Conservation (phyloP, 2,888 invertebrate species). For the Drosophila neonasuta region DNA sequence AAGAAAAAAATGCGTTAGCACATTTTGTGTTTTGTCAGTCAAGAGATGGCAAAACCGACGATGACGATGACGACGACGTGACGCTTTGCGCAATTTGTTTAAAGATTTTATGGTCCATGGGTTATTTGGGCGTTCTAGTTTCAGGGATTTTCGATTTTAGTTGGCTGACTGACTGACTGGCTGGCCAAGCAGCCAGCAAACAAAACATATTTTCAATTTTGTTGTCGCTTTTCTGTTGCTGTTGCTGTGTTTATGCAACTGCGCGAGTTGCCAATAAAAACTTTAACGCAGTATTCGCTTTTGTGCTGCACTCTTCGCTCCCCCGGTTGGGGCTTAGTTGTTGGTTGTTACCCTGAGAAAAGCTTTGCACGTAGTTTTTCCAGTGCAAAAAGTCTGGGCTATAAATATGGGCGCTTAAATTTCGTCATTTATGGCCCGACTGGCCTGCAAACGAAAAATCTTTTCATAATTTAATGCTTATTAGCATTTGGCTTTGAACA, state of each 20-base stretch:
- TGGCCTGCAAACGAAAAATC: conserved; percentile 62
- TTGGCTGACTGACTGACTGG: conserved; percentile 6
- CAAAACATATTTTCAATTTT: conserved; percentile 57
- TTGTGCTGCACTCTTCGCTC: conserved; percentile 7
- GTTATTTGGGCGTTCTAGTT: conserved; percentile 66
- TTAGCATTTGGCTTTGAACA: conserved; percentile 59
- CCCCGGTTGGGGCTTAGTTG: not conserved
- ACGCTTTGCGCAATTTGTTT: conserved; percentile 57
- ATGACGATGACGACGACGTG: conserved; percentile 24
- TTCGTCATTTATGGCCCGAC: conserved; percentile 74
- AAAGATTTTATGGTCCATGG: conserved; percentile 55
- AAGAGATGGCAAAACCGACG: not conserved
- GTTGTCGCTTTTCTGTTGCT: conserved; percentile 4
- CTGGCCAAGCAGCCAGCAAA: conserved; percentile 20
- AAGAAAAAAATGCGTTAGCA: conserved; percentile 27
- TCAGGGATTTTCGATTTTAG: conserved; percentile 46
- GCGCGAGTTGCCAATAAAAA: conserved; percentile 74
- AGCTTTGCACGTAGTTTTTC: conserved; percentile 57
- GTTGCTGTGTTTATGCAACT: conserved; percentile 68
- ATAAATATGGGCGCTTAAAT: conserved; percentile 74
- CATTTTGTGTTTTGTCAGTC: conserved; percentile 24
- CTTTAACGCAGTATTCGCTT: conserved; percentile 43
- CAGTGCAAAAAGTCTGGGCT: conserved; percentile 78
- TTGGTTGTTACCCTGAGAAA: conserved; percentile 31
- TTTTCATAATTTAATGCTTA: conserved; percentile 76